phyloP scores from a whole-genome alignment of 2,888 invertebrate species.

The Disparrhopalites patrizii region DNA sequence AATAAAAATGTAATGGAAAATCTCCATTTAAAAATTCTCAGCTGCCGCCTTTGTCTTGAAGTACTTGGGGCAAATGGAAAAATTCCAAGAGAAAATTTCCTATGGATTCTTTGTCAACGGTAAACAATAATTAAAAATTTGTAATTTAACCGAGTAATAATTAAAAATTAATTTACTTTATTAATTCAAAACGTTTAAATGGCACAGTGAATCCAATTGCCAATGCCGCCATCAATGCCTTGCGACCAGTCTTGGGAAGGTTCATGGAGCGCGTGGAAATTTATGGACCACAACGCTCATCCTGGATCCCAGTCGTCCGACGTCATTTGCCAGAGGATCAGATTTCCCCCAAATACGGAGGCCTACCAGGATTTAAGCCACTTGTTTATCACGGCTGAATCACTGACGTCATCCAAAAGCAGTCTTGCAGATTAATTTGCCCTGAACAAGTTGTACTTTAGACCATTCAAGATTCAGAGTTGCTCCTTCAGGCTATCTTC shows the following conservation, averaged over 20 bases:
- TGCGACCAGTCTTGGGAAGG: neutral
- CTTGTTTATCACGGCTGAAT: no score
- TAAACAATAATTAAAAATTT: no score
- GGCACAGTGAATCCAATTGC: slow-evolving; percentile 3
- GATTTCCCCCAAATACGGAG: neutral
- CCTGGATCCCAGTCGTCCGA: neutral
- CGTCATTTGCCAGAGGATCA: neutral
- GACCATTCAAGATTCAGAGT: no score
- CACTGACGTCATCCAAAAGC: no score
- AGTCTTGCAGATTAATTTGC: no score
- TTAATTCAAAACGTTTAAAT: no score
- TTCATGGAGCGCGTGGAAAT: neutral
- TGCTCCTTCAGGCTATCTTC: no score
- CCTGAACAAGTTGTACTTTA: no score
- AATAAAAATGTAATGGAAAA: neutral
- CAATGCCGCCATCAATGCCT: neutral
- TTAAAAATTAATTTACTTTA: no score
- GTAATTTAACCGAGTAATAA: no score
- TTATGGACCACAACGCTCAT: neutral
- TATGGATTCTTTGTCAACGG: neutral
- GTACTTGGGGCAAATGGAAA: slow-evolving; percentile 1
- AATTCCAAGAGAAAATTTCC: neutral
- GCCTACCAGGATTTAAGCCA: no score
- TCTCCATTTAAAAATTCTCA: neutral
- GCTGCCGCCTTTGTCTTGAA: neutral